Base-by-base conservation (phyloP, 2,797 vertebrate species). In the Hozukius guyotensis region DNA sequence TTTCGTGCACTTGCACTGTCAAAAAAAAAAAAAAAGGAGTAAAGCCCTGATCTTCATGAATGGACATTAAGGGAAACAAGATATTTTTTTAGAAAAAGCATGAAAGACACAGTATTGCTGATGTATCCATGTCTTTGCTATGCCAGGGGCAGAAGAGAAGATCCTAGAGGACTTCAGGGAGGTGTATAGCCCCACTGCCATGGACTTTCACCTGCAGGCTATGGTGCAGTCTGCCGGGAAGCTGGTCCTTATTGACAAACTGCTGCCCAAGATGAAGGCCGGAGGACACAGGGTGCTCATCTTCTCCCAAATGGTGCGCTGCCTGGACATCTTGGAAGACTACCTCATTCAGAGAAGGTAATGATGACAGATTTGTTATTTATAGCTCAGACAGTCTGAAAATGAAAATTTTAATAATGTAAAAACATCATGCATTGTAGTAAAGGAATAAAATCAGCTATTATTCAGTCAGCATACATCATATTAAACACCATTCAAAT, bases 221-320 rank as follows among this genome's bases (percentile, higher is more conserved):
- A 99, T 99, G 99, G 98, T 99, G 84, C 99, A 99, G 84, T 99
- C 98, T 80, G 98, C 99, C 49, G 99, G 99, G 32, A 99, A 99
- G 93, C 90, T 99, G 88, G 99, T 99, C 77, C 98, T 99, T 75
- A 99, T 99, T 75, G 98, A 99, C 94, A 99, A 99, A 87, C 95
- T 99, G 84, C 96, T 99, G 93, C 99, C 99, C 78, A 99, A 99
- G 95, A 99, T 99, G 99, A 99, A 99, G 95, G 97, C 97, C 8
- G 98, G 99, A 52, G 99, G 99, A 57, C 99, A 99, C 93, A 99
- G 98, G 89, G 99, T 99, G 76, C 98, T 99, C 80, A 99, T 99
- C 91, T 99, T 99, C 94, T 99, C 99, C 88, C 99, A 99, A 78
- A 99, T 99, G 99, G 99, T 99, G 68, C 98, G 99, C 90, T 99